Percentiles rank a stretch among this genome's conserved stretches.
Conservation (phyloP, 2,888 invertebrate species). For the Frankliniella fusca region DNA sequence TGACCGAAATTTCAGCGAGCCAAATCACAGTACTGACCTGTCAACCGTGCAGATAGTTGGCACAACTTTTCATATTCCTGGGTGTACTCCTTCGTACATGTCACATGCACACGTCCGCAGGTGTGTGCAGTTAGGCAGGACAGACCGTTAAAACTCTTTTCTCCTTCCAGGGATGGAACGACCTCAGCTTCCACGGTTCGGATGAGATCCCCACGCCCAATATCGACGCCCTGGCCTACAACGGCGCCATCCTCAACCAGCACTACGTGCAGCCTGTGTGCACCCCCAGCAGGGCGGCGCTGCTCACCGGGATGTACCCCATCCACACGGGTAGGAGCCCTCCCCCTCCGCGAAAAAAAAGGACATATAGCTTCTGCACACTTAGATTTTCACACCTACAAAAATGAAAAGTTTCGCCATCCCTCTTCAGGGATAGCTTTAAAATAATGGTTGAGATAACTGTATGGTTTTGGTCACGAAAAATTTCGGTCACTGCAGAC, state of each 20-base stretch:
- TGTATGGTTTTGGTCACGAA: no score
- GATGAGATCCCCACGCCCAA: slow-evolving; percentile 86
- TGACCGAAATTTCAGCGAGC: no score
- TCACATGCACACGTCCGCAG: neutral
- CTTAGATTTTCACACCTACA: no score
- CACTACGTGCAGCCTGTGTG: slow-evolving; percentile 84
- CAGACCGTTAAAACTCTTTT: slow-evolving; percentile 29
- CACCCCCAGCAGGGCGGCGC: slow-evolving; percentile 76
- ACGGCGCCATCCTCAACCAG: slow-evolving; percentile 78
- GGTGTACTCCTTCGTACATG: neutral
- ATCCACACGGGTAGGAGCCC: slow-evolving; percentile 65
- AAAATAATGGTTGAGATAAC: no score
- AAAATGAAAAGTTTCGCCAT: no score
- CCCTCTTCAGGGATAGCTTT: no score
- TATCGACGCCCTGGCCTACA: slow-evolving; percentile 79
- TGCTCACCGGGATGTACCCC: slow-evolving; percentile 83
- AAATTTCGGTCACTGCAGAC: no score
- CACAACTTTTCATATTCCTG: no score
- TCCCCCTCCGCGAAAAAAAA: neutral
- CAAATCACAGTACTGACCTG: no score
- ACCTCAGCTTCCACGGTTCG: slow-evolving; percentile 85
- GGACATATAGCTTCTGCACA: neutral
- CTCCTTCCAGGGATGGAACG: slow-evolving; percentile 77
- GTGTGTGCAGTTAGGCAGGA: neutral
- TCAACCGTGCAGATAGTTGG: no score